Conservation (phyloP, 2,113 vertebrate genomes). For the Nannobrachium achirus region DNA sequence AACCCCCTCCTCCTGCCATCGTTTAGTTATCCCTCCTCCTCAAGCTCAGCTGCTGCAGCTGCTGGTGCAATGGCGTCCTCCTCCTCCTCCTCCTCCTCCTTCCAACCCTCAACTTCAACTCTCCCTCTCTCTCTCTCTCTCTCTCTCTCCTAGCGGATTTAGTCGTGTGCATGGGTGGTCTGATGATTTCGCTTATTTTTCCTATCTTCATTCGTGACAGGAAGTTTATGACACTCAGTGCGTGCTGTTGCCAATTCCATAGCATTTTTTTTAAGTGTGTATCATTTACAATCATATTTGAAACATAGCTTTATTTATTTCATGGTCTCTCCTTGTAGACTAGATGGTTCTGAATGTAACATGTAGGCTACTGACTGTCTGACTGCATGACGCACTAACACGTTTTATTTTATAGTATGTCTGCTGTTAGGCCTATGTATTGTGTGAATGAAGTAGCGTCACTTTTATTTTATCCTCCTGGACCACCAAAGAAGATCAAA, state of each 20-base stretch:
- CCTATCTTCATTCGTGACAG: not conserved
- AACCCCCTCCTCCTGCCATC: conserved; percentile 1
- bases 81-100: conserved; percentile 1
- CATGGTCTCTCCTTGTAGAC: too few species aligned
- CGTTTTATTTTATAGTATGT: not conserved
- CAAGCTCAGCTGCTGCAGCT: conserved; percentile 52
- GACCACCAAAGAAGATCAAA: conserved; percentile 74
- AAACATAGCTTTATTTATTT: too few species aligned
- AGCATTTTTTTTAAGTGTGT: too few species aligned
- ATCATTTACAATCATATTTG: too few species aligned
- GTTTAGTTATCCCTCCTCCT: conserved; percentile 21
- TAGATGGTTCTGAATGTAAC: too few species aligned
- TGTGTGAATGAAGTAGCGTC: conserved; percentile 38
- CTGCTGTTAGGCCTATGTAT: not conserved
- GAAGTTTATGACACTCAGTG: too few species aligned
- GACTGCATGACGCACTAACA: too few species aligned
- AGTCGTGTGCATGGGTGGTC: conserved; percentile 76
- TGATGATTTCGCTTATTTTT: conserved; percentile 12
- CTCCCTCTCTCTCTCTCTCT: conserved; percentile 43
- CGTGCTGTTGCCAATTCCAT: too few species aligned
- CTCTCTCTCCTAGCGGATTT: conserved; percentile 17
- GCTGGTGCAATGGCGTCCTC: conserved; percentile 72
- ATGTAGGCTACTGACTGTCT: too few species aligned
- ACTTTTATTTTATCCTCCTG: not conserved
- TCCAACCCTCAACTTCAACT: conserved; percentile 18